Base-by-base conservation (phyloP, 2,113 vertebrate species). In the Cinclus cinclus region DNA sequence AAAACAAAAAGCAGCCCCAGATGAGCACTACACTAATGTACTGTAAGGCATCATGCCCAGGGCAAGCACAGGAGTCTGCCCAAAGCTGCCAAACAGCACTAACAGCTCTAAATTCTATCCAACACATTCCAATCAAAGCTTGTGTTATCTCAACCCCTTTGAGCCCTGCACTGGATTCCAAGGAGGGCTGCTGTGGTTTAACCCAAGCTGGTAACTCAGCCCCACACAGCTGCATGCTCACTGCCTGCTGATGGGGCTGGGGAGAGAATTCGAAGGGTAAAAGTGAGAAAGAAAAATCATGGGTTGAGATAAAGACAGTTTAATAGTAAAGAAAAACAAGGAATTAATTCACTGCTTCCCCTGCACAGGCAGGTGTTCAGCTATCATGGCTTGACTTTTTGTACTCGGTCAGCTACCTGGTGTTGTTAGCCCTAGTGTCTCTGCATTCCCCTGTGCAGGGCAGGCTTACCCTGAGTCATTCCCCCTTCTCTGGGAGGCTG, bases 391-490 rank as follows among this genome's bases (percentile, higher is more conserved):
- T 87, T 65, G 50, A 53, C 46, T 58, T 79, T 71, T 46, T 2
- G 1, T 73, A n/a, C 18, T 47, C 9, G 14, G 60, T 60, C 53
- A 89, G 0, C 27, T 67, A 24, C 37, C 22, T 83, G 1, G 0
- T 64, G 56, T 52, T n/a, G 28, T 64, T 71, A 60, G 44, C 30
- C 28, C 2, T 3, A 50, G 10, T 8, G 13, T 76, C 47, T 74
- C 60, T 68, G 30, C 13, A 7, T 39, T 24, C 25, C 42, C 31
- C 12, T 1, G 0, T 46, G 41, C 50, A 49, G 59, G 18, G 37
- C 55, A n/a, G 37, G 15, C 15, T 37, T 31, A 24, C 31, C 42
- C 50, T 9, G 19, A 41, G 25, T 30, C 21, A 4, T 35, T 62
- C 23, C 21, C 10, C 30, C 31, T 55, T 4, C 0, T 52, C 14